Percentiles rank a stretch among this genome's conserved stretches.
Conservation (phyloP, 2,113 vertebrate genomes). For the Oncorhynchus mykiss region DNA sequence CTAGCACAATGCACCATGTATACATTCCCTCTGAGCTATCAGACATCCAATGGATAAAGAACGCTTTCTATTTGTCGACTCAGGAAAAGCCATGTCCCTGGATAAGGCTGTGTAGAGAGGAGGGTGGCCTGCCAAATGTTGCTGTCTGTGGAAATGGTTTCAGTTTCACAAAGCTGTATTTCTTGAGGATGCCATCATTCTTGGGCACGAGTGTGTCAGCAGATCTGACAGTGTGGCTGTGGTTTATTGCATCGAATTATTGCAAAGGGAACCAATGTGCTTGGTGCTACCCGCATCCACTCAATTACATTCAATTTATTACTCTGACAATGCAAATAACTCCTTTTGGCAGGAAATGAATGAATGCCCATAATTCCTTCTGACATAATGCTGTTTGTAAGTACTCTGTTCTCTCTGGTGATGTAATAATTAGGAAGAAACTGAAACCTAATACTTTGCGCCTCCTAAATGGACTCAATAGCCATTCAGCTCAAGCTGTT, state of each 20-base stretch:
- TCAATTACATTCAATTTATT: conserved; percentile 13
- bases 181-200: conserved; percentile 27
- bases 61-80: neutral
- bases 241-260: neutral
- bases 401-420: conserved; percentile 22
- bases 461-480: too few relatives aligned
- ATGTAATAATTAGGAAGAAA: conserved; percentile 27
- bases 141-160: conserved; percentile 27
- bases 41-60: neutral
- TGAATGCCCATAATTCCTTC: conserved; percentile 28
- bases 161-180: conserved; percentile 19
- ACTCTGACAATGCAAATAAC: conserved; percentile 20
- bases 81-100: neutral
- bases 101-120: neutral
- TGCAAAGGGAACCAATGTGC: neutral
- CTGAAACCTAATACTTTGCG: conserved; percentile 3
- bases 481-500: too few relatives aligned
- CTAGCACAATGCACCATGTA: neutral
- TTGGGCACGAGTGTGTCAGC: too few relatives aligned
- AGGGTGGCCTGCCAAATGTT: neutral
- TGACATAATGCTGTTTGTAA: conserved; percentile 31
- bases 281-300: conserved; percentile 3
- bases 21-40: neutral
- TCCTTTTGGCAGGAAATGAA: conserved; percentile 9
- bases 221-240: conserved; percentile 4